Evolutionary conservation across 2,797 vertebrate genomes (phyloP).

Genomic region (Pyrocephalus nanus): DNA sequence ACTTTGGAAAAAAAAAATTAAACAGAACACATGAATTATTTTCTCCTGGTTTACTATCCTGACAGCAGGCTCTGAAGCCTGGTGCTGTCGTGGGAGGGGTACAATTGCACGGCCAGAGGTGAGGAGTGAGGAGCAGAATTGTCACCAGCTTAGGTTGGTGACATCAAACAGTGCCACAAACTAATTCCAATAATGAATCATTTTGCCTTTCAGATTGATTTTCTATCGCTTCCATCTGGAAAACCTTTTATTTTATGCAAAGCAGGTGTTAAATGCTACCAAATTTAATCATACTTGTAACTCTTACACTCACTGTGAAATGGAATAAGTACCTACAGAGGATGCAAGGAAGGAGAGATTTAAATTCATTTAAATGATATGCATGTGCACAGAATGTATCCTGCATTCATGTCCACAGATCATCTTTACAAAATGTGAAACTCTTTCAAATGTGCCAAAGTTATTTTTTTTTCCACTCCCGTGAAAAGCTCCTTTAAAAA

Average conservation of each 20-base stretch:
- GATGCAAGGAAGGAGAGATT: not conserved
- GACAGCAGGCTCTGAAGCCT: not conserved
- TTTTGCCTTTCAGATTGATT: slow-evolving; percentile 19
- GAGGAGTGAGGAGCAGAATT: not conserved
- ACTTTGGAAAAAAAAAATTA: not conserved
- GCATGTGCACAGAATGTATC: not conserved
- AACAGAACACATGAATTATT: not conserved
- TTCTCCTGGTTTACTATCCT: not conserved
- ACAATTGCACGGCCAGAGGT: not conserved
- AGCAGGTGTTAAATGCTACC: not conserved
- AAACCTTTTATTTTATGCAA: slow-evolving; percentile 38
- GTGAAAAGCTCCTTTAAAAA: not conserved
- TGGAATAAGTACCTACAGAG: not conserved
- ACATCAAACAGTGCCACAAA: not conserved
- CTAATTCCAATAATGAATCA: not conserved
- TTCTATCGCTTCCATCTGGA: not conserved
- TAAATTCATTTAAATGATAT: not conserved
- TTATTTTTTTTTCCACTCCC: not conserved
- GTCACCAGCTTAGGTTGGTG: not conserved
- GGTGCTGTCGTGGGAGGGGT: not conserved
- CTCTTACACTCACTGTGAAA: not conserved
- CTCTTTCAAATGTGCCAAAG: not conserved
- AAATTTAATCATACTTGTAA: not conserved
- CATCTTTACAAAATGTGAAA: not conserved
- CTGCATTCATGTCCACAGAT: not conserved